phyloP scores from a whole-genome alignment of 2,888 invertebrate species.

The Mythimna lalbum region DNA sequence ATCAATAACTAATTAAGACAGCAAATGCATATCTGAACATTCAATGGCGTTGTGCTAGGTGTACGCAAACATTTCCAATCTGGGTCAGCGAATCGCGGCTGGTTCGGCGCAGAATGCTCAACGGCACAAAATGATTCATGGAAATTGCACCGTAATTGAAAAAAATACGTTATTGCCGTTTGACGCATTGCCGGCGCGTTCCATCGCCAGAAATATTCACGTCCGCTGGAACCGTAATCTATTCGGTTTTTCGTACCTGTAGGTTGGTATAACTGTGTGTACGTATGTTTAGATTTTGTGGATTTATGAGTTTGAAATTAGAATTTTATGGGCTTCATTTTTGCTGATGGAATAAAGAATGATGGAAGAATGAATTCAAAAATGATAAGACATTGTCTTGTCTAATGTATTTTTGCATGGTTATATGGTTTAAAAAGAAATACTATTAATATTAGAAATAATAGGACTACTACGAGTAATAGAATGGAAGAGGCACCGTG shows the following conservation, averaged over 20 bases:
- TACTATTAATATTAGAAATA: no score
- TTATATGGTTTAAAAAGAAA: no score
- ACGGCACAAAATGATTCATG: conserved; percentile 86
- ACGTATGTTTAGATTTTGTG: conserved; percentile 47
- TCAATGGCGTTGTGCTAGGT: conserved; percentile 78
- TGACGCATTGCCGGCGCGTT: conserved; percentile 83
- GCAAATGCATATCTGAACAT: conserved; percentile 66
- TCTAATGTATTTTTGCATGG: no score
- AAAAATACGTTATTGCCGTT: conserved; percentile 88
- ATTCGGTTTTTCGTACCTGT: conserved; percentile 52
- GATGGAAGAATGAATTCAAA: not conserved
- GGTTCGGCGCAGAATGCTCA: conserved; percentile 77
- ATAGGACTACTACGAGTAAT: no score
- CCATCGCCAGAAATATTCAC: conserved; percentile 71
- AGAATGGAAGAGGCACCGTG: no score
- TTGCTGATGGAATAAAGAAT: conserved; percentile 10
- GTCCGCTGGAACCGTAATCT: conserved; percentile 71
- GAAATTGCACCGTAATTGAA: conserved; percentile 89
- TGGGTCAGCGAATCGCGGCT: conserved; percentile 78
- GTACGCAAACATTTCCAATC: conserved; percentile 84
- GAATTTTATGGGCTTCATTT: conserved; percentile 48
- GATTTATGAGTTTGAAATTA: conserved; percentile 45
- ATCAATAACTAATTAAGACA: conserved; percentile 64
- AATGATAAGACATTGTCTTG: not conserved
- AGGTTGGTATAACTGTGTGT: conserved; percentile 11